Evolutionary conservation across 2,113 vertebrate genomes (phyloP).

Genomic region (Tenrec ecaudatus): DNA sequence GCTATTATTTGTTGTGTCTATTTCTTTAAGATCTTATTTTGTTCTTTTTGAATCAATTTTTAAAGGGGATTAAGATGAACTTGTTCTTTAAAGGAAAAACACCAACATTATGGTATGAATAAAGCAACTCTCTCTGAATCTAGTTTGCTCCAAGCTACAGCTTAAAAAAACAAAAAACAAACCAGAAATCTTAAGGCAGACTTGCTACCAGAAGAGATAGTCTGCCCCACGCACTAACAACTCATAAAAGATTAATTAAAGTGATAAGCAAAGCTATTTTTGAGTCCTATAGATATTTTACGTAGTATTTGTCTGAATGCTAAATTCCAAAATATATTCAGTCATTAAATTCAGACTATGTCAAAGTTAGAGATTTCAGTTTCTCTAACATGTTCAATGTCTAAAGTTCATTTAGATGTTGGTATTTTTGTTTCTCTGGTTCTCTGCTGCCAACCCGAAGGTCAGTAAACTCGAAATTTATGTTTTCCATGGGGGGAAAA

Average conservation of each 20-base stretch:
- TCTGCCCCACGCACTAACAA: constrained; percentile 44
- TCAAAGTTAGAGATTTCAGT: constrained; percentile 78
- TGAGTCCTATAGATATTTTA: constrained; percentile 64
- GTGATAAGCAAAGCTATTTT: constrained; percentile 70
- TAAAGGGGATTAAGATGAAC: background rate
- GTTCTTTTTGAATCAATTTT: constrained; percentile 34
- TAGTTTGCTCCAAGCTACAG: background rate
- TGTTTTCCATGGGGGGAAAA: constrained; percentile 70
- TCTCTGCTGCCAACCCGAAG: constrained; percentile 79
- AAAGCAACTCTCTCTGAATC: background rate
- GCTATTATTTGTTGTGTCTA: background rate
- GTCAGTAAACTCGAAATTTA: constrained; percentile 78
- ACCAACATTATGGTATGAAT: background rate
- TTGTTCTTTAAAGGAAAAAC: constrained; percentile 33
- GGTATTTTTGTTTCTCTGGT: constrained; percentile 80
- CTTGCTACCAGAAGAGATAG: constrained; percentile 35
- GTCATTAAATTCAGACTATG: constrained; percentile 78
- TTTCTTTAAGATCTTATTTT: background rate
- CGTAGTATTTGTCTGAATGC: constrained; percentile 69
- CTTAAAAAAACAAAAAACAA: constrained; percentile 12
- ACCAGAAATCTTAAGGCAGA: constrained; percentile 42
- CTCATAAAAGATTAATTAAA: constrained; percentile 70
- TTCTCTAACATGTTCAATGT: constrained; percentile 71
- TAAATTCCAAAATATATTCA: constrained; percentile 73
- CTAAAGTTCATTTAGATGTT: constrained; percentile 82